These are phyloP conservation scores for Regulus satrapa DNA, from an alignment of 2,113 vertebrate species.

Conservation along the genomic window DNA sequence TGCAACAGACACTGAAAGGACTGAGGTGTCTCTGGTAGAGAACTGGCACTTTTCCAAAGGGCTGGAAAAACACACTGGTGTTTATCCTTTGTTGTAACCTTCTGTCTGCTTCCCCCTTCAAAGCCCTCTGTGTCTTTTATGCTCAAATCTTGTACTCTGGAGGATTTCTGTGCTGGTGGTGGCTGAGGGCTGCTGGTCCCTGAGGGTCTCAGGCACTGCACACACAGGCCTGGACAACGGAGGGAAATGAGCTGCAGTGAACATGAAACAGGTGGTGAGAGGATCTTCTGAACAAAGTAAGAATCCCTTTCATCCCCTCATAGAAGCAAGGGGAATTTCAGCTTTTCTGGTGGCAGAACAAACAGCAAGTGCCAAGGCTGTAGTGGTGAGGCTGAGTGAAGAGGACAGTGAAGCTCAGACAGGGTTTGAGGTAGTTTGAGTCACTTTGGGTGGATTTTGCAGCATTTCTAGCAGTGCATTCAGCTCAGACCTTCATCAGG, in stretches of 20 bases:
- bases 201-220: neutral
- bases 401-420: neutral
- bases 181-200: neutral
- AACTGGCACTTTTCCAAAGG: neutral
- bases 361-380: neutral
- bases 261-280: fast-evolving
- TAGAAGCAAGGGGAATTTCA: neutral
- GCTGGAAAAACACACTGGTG: neutral
- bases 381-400: neutral
- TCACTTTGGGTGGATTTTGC: neutral
- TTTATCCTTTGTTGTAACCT: neutral
- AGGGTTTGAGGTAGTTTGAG: neutral
- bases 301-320: neutral
- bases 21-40: neutral
- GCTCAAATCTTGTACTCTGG: neutral
- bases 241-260: neutral
- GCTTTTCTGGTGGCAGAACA: neutral
- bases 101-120: neutral
- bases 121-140: neutral
- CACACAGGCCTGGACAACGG: neutral
- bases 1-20: neutral
- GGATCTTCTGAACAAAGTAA: neutral
- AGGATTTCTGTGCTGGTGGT: neutral
- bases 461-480: neutral
- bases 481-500: neutral